Conservation (phyloP, 2,888 invertebrate species). For the Allacma fusca region DNA sequence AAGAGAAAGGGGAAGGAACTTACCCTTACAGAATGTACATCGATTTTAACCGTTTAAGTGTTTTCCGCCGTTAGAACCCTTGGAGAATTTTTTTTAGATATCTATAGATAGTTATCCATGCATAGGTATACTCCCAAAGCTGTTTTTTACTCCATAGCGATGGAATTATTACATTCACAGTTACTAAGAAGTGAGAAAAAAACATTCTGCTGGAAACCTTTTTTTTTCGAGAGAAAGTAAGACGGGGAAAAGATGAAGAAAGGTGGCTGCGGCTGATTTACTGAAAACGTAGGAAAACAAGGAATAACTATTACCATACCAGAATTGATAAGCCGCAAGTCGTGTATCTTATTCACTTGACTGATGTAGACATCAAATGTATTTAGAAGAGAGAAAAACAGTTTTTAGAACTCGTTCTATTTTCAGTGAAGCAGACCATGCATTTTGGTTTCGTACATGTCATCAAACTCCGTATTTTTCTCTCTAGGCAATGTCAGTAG, state of each 20-base stretch:
- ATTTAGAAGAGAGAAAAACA: conserved; percentile 6
- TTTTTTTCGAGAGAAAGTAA: not conserved
- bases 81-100: too few relatives aligned
- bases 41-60: too few relatives aligned
- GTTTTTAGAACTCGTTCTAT: not conserved
- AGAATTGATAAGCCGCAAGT: conserved; percentile 24
- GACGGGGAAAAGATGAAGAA: not conserved
- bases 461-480: not conserved
- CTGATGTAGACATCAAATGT: conserved; percentile 17
- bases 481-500: conserved; percentile 9
- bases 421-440: not conserved
- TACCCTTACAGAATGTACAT: too few relatives aligned
- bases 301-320: not conserved
- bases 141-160: too few relatives aligned
- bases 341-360: conserved; percentile 24
- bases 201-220: too few relatives aligned
- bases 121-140: too few relatives aligned
- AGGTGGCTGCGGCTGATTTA: conserved; percentile 4
- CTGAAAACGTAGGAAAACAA: not conserved
- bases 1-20: too few relatives aligned
- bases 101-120: too few relatives aligned
- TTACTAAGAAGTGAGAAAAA: too few relatives aligned
- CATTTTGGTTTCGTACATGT: not conserved
- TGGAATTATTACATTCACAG: too few relatives aligned
- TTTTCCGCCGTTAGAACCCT: too few relatives aligned